A percentile compares a stretch with the other conserved stretches of the same genome.
These are phyloP conservation scores for Psammodynastes pulverulentus DNA, from an alignment of 2,113 vertebrate species.

Conservation along the genomic window DNA sequence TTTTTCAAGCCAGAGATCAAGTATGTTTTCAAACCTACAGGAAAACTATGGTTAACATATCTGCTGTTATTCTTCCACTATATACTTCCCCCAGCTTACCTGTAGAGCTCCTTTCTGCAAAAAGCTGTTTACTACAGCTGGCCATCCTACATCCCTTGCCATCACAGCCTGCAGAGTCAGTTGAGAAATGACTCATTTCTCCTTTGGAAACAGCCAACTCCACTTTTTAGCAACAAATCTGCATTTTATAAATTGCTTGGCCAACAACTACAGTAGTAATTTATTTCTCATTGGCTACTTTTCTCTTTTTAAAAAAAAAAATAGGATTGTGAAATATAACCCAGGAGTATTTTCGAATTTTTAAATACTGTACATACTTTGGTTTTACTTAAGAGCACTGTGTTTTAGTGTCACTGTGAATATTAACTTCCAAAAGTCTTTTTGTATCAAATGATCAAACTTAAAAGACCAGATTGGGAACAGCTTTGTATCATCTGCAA, in stretches of 20 bases:
- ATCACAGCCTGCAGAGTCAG: not conserved
- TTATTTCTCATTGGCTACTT: not conserved
- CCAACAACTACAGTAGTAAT: not conserved
- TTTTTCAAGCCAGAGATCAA: slow-evolving; percentile 88
- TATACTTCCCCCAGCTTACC: too few species aligned
- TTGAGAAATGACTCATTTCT: not conserved
- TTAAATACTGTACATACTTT: not conserved
- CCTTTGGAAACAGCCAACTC: not conserved
- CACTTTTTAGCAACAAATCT: not conserved
- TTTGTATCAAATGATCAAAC: not conserved
- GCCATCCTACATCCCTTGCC: not conserved
- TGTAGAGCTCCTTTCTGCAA: not conserved
- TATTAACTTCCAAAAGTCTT: not conserved
- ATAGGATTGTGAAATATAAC: not conserved
- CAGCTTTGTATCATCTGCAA: not conserved
- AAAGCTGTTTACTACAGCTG: not conserved
- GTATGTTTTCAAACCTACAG: slow-evolving; percentile 89
- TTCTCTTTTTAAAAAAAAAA: not conserved
- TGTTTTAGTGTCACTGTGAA: not conserved
- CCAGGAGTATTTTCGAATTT: not conserved
- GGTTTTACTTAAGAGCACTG: not conserved
- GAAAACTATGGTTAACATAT: slow-evolving; percentile 52
- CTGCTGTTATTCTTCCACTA: not conserved
- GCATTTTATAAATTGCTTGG: not conserved
- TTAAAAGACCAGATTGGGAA: not conserved